phyloP scores from a whole-genome alignment of 2,797 vertebrate genomes.

The Novumbra hubbsi region DNA sequence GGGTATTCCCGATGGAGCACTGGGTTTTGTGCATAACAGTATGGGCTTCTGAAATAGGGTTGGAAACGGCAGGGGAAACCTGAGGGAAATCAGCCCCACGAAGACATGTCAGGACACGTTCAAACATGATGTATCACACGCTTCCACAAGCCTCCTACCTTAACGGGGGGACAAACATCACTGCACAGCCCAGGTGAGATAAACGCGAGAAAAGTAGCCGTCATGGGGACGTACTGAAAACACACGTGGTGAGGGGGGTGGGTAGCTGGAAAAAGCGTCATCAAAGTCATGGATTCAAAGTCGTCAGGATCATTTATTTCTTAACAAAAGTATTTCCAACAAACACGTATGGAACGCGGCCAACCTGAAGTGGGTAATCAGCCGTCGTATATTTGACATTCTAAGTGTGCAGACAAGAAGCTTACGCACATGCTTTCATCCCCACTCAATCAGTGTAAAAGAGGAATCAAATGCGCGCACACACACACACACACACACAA shows the following conservation, averaged over 20 bases:
- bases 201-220: slow-evolving; percentile 13
- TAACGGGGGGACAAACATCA: slow-evolving; percentile 42
- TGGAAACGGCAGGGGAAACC: slow-evolving; percentile 54
- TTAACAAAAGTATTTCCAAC: not conserved
- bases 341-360: not conserved
- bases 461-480: not conserved
- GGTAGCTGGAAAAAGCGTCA: slow-evolving; percentile 30
- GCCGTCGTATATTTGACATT: too few species aligned
- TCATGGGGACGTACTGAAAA: not conserved
- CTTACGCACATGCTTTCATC: not conserved
- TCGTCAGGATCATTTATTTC: too few species aligned
- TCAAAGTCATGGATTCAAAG: slow-evolving; percentile 35
- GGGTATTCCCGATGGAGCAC: slow-evolving; percentile 28
- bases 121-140: slow-evolving; percentile 38
- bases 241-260: slow-evolving; percentile 13
- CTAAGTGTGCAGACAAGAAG: not conserved
- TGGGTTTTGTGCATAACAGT: not conserved
- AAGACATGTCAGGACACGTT: slow-evolving; percentile 58
- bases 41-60: slow-evolving; percentile 41
- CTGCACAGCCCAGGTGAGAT: not conserved
- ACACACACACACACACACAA: not conserved
- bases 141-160: slow-evolving; percentile 26
- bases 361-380: not conserved
- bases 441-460: not conserved
- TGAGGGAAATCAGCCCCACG: slow-evolving; percentile 59